Percentiles rank a stretch among this genome's conserved stretches.
phyloP scores from a whole-genome alignment of 2,888 invertebrate genomes.

The Metellina segmentata region DNA sequence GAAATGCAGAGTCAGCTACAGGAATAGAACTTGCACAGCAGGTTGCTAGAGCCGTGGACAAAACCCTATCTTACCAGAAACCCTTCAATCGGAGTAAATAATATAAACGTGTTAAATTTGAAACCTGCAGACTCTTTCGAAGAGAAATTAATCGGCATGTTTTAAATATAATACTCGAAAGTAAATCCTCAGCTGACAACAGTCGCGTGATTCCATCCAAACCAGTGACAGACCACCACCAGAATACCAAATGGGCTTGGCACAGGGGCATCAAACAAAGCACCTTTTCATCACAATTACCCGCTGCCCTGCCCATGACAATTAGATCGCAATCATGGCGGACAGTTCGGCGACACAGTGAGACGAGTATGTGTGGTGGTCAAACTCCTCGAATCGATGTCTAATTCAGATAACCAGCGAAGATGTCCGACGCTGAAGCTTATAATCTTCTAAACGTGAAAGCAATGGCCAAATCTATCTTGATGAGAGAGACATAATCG shows the following conservation, averaged over 20 bases:
- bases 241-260: conserved; percentile 17
- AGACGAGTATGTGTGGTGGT: background rate
- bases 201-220: conserved; percentile 45
- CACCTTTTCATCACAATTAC: background rate
- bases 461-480: background rate
- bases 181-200: background rate
- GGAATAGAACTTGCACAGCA: too few species aligned
- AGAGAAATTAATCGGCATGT: too few species aligned
- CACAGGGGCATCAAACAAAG: background rate
- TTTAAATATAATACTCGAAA: too few species aligned
- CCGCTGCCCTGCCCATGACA: conserved; percentile 50
- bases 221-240: conserved; percentile 2
- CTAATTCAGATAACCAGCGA: conserved; percentile 12
- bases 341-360: background rate
- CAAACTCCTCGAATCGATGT: background rate
- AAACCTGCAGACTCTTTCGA: too few species aligned
- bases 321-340: conserved; percentile 56
- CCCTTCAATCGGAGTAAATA: too few species aligned
- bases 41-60: too few species aligned
- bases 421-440: background rate
- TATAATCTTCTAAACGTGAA: conserved; percentile 45
- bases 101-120: too few species aligned
- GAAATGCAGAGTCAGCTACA: too few species aligned
- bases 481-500: too few species aligned
- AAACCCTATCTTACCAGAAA: too few species aligned